A percentile compares a stretch with the other conserved stretches of the same genome.
Conservation (phyloP, 2,797 vertebrate species). For the Decapterus maruadsi region DNA sequence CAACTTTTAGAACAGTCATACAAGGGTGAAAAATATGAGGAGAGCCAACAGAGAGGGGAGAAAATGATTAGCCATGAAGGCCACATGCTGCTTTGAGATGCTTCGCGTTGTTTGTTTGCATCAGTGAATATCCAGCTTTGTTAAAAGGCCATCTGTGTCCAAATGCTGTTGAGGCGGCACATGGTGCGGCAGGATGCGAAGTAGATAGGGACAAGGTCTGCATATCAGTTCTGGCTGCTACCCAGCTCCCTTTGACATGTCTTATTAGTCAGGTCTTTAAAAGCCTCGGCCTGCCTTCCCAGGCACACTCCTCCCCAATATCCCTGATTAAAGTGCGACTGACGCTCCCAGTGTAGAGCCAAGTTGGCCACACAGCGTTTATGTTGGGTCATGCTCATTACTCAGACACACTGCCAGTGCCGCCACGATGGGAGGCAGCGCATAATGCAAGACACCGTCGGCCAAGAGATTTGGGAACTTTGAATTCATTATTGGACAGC, state of each 20-base stretch:
- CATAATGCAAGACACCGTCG: conserved; percentile 57
- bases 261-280: conserved; percentile 85
- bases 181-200: conserved; percentile 51
- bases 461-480: conserved; percentile 66
- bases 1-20: conserved; percentile 31
- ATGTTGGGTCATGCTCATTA: conserved; percentile 83
- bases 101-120: conserved; percentile 50
- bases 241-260: conserved; percentile 80
- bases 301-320: conserved; percentile 80
- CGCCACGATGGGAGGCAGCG: conserved; percentile 50
- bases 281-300: conserved; percentile 76
- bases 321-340: conserved; percentile 84
- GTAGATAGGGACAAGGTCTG: conserved; percentile 62
- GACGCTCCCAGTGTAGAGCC: conserved; percentile 73
- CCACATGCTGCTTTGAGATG: conserved; percentile 50
- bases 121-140: conserved; percentile 53
- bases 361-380: conserved; percentile 82
- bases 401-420: conserved; percentile 72
- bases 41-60: conserved; percentile 17
- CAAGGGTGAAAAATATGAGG: conserved; percentile 21
- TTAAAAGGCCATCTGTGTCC: conserved; percentile 69
- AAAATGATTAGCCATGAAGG: conserved; percentile 33
- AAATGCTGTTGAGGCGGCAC: conserved; percentile 29
- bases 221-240: conserved; percentile 73
- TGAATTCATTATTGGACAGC: conserved; percentile 66